Conservation (phyloP, 2,797 vertebrate species). For the Sternarchorhynchus goeldii region DNA sequence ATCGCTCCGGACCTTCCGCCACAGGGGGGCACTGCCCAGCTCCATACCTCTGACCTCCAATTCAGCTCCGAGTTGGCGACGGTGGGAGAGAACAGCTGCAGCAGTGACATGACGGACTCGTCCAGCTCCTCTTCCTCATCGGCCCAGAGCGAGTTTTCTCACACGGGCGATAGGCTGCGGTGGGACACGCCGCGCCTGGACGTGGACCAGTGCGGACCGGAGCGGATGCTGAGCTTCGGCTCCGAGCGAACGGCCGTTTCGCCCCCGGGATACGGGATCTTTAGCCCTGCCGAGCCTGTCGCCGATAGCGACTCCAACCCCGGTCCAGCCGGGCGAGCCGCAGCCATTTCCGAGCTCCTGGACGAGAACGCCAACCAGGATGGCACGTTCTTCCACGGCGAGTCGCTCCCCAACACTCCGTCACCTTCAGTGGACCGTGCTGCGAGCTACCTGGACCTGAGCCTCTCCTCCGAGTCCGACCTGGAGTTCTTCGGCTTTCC, state of each 20-base stretch:
- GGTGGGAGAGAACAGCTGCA: slow-evolving; percentile 87
- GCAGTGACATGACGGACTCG: slow-evolving; percentile 91
- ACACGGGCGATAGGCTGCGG: slow-evolving; percentile 63
- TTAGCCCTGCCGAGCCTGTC: slow-evolving; percentile 82
- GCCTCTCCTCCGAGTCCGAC: slow-evolving; percentile 90
- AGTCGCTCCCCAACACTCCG: slow-evolving; percentile 71
- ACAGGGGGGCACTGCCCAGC: slow-evolving; percentile 50
- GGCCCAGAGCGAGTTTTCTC: slow-evolving; percentile 79
- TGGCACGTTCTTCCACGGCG: slow-evolving; percentile 77
- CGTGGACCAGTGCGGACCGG: slow-evolving; percentile 83
- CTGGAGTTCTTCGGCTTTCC: slow-evolving; percentile 93
- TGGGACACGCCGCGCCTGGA: slow-evolving; percentile 74
- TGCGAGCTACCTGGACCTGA: slow-evolving; percentile 89
- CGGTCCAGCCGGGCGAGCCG: slow-evolving; percentile 69
- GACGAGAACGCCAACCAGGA: slow-evolving; percentile 96
- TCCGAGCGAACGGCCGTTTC: slow-evolving; percentile 16
- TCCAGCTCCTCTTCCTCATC: slow-evolving; percentile 75
- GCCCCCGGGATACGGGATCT: slow-evolving; percentile 76
- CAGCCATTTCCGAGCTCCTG: slow-evolving; percentile 81
- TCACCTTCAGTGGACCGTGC: slow-evolving; percentile 75
- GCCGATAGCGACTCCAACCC: slow-evolving; percentile 72
- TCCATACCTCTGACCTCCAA: slow-evolving; percentile 78
- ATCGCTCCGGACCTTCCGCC: neutral
- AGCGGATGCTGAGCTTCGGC: slow-evolving; percentile 84
- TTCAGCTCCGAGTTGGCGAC: slow-evolving; percentile 78